Evolutionary conservation across 2,113 vertebrate species (phyloP), one percentile per base, ranked within the genome.

Genomic region (Lanius ludovicianus): DNA sequence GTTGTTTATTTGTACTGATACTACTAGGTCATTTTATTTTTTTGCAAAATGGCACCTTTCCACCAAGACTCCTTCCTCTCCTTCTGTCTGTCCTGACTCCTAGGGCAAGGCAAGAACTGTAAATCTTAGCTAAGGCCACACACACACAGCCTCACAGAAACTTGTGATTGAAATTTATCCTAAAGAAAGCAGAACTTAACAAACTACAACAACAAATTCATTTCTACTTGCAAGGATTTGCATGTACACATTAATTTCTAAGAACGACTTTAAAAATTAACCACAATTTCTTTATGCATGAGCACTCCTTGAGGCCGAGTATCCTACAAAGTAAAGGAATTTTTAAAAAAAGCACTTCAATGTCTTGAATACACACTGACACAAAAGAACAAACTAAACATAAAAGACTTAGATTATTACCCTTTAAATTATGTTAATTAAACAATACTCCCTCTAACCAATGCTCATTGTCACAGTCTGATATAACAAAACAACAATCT

Each of bases 361-460:
- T 77, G 52, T 84, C 90, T 90, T 81, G 37, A 82, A 69, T 73
- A 80, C 13, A 49, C 77, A 57, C 15, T 77, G 27, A 93, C 47
- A 74, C 11, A 91, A 75, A 53, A 70, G 57, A 79, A 81, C 42
- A 88, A 96, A 21, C 67, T 74, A 76, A 85, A 77, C 69, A 65
- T 22, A 69, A 27, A 93, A 75, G 31, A 87, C 56, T n/a, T 87
- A 62, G 25, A 35, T 65, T 87, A 63, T 77, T 74, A 79, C 27
- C 46, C 17, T 82, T 85, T 79, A 92, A 70, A 74, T 94, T 80
- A 92, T 49, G 52, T 85, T 93, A 93, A 84, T 94, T 83, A 92
- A 94, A 53, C 59, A 83, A 84, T 65, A 79, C 41, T 20, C 84
- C 35, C 15, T 35, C 13, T 50, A 63, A 78, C 60, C 25, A 94